Conservation (phyloP, 1,140 invertebrate genomes). For the Eriosoma lanigerum region DNA sequence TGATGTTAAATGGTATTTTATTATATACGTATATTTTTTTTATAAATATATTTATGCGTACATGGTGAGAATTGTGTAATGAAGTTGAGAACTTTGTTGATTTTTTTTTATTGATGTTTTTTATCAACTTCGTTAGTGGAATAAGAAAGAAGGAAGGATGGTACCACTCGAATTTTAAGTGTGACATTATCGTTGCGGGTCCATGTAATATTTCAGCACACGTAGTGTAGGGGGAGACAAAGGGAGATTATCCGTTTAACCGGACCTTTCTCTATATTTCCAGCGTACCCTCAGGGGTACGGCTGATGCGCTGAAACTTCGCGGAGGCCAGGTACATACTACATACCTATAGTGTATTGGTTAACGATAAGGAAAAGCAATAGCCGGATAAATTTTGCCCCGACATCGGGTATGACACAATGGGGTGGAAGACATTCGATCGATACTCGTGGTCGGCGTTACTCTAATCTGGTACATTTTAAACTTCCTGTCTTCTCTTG, state of each 20-base stretch:
- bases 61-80: background rate
- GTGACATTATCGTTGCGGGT: background rate
- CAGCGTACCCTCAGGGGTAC: background rate
- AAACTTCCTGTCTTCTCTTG: background rate
- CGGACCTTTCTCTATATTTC: conserved; percentile 4
- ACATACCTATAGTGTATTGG: conserved; percentile 25
- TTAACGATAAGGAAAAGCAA: conserved; percentile 44
- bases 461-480: conserved; percentile 30
- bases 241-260: conserved; percentile 41
- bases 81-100: background rate
- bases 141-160: background rate
- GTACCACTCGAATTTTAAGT: conserved; percentile 32
- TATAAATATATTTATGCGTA: too few species aligned
- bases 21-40: too few species aligned
- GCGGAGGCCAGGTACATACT: background rate
- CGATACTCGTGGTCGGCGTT: conserved; percentile 20
- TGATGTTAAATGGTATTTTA: background rate
- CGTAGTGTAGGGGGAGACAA: background rate
- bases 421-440: background rate
- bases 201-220: conserved; percentile 18
- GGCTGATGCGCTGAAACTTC: conserved; percentile 22
- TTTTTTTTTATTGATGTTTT: conserved; percentile 3
- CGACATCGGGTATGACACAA: conserved; percentile 18
- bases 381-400: conserved; percentile 25
- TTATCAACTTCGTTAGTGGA: background rate